Evolutionary conservation across 2,888 invertebrate genomes (phyloP).

Genomic region (Leptopilina myrica): DNA sequence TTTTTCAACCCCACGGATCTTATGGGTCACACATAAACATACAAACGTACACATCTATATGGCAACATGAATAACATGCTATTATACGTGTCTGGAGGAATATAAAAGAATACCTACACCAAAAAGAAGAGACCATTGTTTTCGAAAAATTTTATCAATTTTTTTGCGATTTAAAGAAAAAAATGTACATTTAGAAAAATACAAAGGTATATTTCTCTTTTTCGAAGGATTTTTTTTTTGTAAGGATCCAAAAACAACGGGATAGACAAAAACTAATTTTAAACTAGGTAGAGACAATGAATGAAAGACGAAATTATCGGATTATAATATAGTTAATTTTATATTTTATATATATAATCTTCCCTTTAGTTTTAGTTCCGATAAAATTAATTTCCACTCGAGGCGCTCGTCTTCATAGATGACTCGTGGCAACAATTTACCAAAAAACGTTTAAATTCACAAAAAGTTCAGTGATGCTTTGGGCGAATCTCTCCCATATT

Average conservation of each 20-base stretch:
- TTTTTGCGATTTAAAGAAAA: too few species aligned
- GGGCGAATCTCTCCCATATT: slow-evolving; percentile 63
- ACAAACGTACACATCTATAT: slow-evolving; percentile 29
- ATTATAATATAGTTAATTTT: too few species aligned
- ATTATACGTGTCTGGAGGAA: slow-evolving; percentile 72
- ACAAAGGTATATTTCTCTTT: too few species aligned
- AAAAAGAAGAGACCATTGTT: slow-evolving; percentile 38
- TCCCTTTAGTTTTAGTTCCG: not conserved
- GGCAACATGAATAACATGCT: slow-evolving; percentile 67
- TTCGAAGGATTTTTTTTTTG: too few species aligned
- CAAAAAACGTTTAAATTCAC: slow-evolving; percentile 9
- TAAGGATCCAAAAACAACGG: too few species aligned
- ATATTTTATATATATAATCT: not conserved
- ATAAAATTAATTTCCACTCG: slow-evolving; percentile 1
- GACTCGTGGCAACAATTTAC: slow-evolving; percentile 25
- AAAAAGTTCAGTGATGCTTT: slow-evolving; percentile 47
- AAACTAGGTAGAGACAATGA: too few species aligned
- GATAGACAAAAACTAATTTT: too few species aligned
- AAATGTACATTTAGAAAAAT: too few species aligned
- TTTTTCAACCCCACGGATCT: slow-evolving; percentile 69
- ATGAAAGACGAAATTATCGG: too few species aligned
- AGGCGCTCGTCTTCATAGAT: not conserved
- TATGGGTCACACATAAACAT: slow-evolving; percentile 52
- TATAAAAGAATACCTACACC: slow-evolving; percentile 51
- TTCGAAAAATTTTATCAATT: too few species aligned